phyloP scores from a whole-genome alignment of 2,797 vertebrate species.

The Diceros bicornis region DNA sequence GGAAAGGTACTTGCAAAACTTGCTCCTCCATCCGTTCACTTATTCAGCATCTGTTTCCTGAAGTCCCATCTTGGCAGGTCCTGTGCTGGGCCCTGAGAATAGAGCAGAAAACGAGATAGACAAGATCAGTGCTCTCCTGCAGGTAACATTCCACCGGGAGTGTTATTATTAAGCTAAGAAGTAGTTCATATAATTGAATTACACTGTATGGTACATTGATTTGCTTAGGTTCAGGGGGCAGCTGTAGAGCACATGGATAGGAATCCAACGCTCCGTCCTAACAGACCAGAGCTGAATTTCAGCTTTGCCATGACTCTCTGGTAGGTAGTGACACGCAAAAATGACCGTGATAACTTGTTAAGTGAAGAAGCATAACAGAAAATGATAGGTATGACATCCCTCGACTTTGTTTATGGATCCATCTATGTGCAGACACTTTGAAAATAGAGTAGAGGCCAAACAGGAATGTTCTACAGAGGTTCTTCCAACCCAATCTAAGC shows the following conservation, averaged over 20 bases:
- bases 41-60: background rate
- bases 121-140: background rate
- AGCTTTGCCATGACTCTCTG: background rate
- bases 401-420: background rate
- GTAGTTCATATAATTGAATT: background rate
- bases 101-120: background rate
- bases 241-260: background rate
- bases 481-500: background rate
- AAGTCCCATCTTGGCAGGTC: background rate
- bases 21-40: too few species aligned
- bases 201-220: background rate
- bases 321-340: background rate
- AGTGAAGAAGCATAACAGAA: background rate
- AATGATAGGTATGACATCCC: background rate
- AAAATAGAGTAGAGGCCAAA: background rate
- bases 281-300: background rate
- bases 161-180: background rate
- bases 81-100: background rate
- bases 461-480: background rate
- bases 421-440: background rate
- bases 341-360: background rate
- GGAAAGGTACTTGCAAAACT: background rate
- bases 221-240: background rate
- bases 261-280: background rate
- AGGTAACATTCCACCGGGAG: background rate